Percentiles rank a stretch among this genome's conserved stretches.
phyloP scores from a whole-genome alignment of 1,140 invertebrate genomes.

The Coptotermes formosanus region DNA sequence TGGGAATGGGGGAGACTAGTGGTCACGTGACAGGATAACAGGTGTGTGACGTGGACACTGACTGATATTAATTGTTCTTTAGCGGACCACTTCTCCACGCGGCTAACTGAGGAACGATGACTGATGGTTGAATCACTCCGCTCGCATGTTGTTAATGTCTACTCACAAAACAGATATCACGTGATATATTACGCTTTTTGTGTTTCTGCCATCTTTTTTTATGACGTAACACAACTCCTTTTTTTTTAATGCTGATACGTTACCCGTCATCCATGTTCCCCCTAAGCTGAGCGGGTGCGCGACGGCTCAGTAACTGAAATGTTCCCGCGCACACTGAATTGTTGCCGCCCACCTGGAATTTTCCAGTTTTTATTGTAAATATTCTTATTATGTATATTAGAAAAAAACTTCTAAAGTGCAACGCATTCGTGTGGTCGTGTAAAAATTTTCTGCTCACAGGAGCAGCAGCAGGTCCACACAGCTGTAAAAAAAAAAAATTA shows the following conservation, averaged over 20 bases:
- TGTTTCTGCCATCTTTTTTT: neutral
- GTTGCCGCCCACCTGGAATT: no score
- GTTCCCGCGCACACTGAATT: no score
- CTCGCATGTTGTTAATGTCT: neutral
- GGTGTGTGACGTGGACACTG: neutral
- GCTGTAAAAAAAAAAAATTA: no score
- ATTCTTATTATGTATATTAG: no score
- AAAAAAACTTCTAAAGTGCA: no score
- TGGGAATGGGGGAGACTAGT: neutral
- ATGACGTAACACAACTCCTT: neutral
- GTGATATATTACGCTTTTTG: neutral
- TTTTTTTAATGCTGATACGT: neutral
- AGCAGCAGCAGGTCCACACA: no score
- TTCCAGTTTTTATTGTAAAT: no score
- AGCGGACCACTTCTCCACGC: neutral
- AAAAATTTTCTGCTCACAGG: no score
- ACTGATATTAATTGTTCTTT: neutral
- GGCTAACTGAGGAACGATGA: constrained; percentile 3
- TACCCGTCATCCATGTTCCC: no score
- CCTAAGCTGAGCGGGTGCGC: no score
- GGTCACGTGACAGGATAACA: constrained; percentile 1
- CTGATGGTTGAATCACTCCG: neutral
- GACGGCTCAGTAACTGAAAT: no score
- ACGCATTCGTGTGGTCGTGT: no score
- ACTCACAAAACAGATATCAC: neutral